Evolutionary conservation across 2,888 invertebrate genomes (phyloP).

Genomic region (Amphipoea lucens): DNA sequence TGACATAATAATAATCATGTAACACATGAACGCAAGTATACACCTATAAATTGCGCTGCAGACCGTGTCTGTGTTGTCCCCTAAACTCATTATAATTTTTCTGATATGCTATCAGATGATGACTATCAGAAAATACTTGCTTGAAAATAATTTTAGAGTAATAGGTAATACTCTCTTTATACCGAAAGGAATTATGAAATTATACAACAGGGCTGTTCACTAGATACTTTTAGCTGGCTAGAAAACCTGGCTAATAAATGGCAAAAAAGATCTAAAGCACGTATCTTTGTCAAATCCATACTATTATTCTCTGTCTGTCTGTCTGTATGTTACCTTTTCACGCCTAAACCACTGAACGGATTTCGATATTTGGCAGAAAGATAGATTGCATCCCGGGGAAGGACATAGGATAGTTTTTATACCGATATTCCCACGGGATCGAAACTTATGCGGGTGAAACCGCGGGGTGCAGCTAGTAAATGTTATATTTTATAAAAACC

Average conservation of each 20-base stretch:
- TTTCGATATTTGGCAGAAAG: no score
- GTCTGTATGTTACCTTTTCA: no score
- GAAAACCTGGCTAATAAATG: conserved; percentile 8
- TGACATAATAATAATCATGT: neutral
- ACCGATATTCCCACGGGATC: no score
- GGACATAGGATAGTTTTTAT: no score
- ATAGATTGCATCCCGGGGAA: no score
- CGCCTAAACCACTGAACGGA: no score
- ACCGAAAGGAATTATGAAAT: neutral
- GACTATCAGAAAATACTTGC: neutral
- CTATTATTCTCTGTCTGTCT: no score
- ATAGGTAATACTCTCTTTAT: neutral
- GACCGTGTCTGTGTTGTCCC: neutral
- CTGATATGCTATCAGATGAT: neutral
- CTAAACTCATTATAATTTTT: neutral
- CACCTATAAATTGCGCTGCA: neutral
- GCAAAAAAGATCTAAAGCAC: neutral
- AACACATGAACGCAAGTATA: neutral
- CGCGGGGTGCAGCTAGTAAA: no score
- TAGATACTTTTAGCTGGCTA: neutral
- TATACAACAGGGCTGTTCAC: conserved; percentile 3
- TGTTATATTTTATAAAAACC: conserved; percentile 1
- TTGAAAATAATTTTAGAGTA: neutral
- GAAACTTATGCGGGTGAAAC: no score
- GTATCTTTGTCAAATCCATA: neutral